phyloP scores from a whole-genome alignment of 2,113 vertebrate genomes.

The Mesoclemmys tuberculata region DNA sequence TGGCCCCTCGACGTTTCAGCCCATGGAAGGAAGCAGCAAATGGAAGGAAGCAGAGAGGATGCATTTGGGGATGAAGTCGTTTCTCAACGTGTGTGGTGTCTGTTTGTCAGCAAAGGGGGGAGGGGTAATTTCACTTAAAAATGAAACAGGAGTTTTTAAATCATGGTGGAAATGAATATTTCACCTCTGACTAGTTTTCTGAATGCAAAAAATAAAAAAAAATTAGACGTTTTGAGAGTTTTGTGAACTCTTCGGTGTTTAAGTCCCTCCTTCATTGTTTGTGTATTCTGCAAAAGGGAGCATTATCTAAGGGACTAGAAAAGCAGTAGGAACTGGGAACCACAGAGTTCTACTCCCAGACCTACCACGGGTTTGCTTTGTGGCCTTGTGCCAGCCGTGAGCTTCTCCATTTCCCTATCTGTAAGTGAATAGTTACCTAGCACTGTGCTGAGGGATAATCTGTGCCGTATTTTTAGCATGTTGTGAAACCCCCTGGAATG shows the following conservation, averaged over 20 bases:
- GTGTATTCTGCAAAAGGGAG: background rate
- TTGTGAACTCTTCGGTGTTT: slow-evolving; percentile 35
- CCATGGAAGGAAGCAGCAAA: background rate
- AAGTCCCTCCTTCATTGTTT: background rate
- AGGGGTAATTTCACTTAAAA: background rate
- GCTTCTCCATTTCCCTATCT: slow-evolving; percentile 6
- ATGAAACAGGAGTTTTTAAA: background rate
- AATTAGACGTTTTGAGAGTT: background rate
- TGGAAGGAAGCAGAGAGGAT: background rate
- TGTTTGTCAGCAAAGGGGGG: background rate
- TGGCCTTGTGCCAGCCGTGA: background rate
- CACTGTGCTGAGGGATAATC: background rate
- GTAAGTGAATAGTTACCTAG: slow-evolving; percentile 20
- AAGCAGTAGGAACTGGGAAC: background rate
- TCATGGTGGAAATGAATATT: background rate
- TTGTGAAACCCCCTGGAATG: background rate
- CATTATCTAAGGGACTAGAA: background rate
- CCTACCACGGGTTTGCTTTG: background rate
- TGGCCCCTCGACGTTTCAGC: background rate
- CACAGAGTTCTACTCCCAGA: background rate
- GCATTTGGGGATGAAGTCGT: background rate
- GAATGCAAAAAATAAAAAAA: background rate
- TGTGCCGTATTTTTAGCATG: slow-evolving; percentile 43
- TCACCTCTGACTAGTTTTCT: background rate
- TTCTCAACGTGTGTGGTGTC: background rate